A percentile compares a stretch with the other conserved stretches of the same genome.
Evolutionary conservation across 1,140 invertebrate genomes (phyloP).

Genomic region (Mycetomoellerius zeteki): DNA sequence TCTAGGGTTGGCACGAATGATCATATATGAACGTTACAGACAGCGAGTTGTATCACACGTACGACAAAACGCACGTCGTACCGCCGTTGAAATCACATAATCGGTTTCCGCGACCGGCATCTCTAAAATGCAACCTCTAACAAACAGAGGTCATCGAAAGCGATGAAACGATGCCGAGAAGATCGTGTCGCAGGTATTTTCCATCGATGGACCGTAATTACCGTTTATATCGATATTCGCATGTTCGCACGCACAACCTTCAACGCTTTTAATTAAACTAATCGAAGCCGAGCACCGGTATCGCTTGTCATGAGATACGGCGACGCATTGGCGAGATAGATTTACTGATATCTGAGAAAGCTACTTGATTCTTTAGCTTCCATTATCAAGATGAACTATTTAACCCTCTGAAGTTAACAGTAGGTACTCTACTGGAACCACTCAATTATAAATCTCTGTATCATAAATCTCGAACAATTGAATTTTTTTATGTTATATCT

Average conservation of each 20-base stretch:
- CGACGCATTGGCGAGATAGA: slow-evolving; percentile 39
- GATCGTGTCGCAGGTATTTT: slow-evolving; percentile 17
- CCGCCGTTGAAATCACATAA: slow-evolving; percentile 5
- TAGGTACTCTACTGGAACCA: no score
- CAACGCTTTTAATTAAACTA: slow-evolving; percentile 40
- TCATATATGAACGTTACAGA: background rate
- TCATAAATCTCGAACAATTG: no score
- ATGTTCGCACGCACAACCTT: slow-evolving; percentile 11
- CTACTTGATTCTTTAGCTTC: slow-evolving; percentile 19
- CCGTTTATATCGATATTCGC: slow-evolving; percentile 18
- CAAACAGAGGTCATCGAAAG: slow-evolving; percentile 42
- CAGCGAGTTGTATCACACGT: background rate
- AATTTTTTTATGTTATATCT: no score
- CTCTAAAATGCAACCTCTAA: slow-evolving; percentile 47
- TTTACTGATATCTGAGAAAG: slow-evolving; percentile 15
- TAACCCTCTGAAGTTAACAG: background rate
- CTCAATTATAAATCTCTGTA: no score
- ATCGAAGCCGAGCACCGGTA: slow-evolving; percentile 5
- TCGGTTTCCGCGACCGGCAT: slow-evolving; percentile 39
- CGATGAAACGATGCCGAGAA: slow-evolving; percentile 6
- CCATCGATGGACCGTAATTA: slow-evolving; percentile 29
- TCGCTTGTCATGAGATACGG: slow-evolving; percentile 1
- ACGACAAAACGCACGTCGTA: background rate
- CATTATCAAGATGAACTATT: background rate
- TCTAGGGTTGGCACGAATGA: background rate